A percentile compares a stretch with the other conserved stretches of the same genome.
Conservation (phyloP, 2,888 invertebrate genomes). For the Ophioninae sp. region DNA sequence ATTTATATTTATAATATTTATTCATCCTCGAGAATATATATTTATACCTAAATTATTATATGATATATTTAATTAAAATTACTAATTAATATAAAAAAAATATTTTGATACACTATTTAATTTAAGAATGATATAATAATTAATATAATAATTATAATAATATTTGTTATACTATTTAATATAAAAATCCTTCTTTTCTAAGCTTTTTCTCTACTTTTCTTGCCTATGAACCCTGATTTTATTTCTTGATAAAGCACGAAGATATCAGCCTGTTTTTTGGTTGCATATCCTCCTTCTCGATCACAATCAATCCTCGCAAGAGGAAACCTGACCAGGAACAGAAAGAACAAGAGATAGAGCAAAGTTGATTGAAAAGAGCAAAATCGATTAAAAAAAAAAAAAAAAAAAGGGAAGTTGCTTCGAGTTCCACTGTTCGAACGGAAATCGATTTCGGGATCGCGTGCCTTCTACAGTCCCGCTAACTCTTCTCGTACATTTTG, state of each 20-base stretch:
- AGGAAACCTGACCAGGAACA: background rate
- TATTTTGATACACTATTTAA: too few relatives aligned
- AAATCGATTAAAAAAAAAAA: constrained; percentile 69
- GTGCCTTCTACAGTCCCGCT: constrained; percentile 62
- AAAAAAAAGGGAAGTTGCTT: constrained; percentile 64
- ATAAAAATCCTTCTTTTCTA: constrained; percentile 57
- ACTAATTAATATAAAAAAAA: too few relatives aligned
- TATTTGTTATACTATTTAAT: too few relatives aligned
- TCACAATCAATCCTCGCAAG: constrained; percentile 38
- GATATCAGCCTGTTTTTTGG: constrained; percentile 31
- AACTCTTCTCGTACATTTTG: constrained; percentile 30
- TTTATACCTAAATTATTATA: too few relatives aligned
- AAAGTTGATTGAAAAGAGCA: background rate
- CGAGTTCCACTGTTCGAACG: constrained; percentile 67
- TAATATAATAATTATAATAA: too few relatives aligned
- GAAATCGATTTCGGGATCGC: constrained; percentile 74
- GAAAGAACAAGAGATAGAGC: background rate
- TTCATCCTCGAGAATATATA: too few relatives aligned
- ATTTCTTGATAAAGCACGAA: constrained; percentile 7
- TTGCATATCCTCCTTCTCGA: constrained; percentile 47
- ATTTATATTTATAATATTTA: too few relatives aligned
- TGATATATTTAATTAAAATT: too few relatives aligned
- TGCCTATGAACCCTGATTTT: background rate
- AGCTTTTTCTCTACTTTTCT: constrained; percentile 37
- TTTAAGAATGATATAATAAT: too few relatives aligned